These are phyloP conservation scores for Globicephala melas DNA, from an alignment of 2,113 vertebrate genomes.

Conservation along the genomic window DNA sequence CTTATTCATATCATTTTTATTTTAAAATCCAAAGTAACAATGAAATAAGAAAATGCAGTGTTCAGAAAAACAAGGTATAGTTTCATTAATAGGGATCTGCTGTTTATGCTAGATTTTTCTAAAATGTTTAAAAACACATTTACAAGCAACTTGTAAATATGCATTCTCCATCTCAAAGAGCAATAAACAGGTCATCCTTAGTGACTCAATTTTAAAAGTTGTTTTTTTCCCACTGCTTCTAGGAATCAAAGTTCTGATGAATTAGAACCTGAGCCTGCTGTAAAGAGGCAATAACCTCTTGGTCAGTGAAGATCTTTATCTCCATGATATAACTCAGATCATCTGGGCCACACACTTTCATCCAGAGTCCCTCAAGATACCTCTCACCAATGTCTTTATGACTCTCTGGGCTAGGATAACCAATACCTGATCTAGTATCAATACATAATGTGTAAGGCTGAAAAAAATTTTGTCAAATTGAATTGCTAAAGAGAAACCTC, in stretches of 20 bases:
- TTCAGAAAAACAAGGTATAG: background rate
- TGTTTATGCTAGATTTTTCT: conserved; percentile 40
- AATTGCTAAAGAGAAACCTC: background rate
- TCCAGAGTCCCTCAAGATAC: background rate
- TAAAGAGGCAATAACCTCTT: background rate
- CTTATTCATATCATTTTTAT: conserved; percentile 80
- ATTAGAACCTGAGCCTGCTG: background rate
- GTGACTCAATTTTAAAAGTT: background rate
- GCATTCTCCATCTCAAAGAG: background rate
- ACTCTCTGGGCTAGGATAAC: background rate
- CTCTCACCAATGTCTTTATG: background rate
- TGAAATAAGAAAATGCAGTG: conserved; percentile 9
- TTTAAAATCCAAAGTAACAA: conserved; percentile 66
- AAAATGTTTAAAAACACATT: background rate
- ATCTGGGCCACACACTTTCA: background rate
- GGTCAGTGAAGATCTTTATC: background rate
- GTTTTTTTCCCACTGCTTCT: background rate
- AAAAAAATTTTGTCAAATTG: background rate
- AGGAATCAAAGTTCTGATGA: background rate
- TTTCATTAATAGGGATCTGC: background rate
- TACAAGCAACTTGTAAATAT: background rate
- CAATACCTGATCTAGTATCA: background rate
- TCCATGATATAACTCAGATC: background rate
- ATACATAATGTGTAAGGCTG: background rate
- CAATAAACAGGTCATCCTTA: background rate